phyloP scores from a whole-genome alignment of 2,113 vertebrate genomes.

The Passer montanus region DNA sequence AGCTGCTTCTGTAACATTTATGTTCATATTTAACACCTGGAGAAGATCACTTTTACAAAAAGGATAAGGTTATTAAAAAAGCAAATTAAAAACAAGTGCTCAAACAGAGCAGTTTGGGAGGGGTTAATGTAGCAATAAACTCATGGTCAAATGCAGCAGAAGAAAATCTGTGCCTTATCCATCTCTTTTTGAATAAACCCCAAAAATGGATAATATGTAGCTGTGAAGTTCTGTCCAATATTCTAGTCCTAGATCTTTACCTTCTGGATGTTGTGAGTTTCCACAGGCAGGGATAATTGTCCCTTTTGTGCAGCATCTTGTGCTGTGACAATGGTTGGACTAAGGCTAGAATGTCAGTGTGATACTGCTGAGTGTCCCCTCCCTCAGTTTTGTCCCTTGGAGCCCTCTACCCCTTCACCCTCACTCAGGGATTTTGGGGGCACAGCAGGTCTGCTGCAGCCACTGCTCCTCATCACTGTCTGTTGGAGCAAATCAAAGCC shows the following conservation, averaged over 20 bases:
- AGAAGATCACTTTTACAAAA: background rate
- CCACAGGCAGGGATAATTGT: background rate
- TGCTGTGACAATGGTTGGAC: background rate
- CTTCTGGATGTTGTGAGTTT: background rate
- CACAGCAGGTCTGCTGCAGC: background rate
- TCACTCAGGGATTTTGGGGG: rapidly evolving
- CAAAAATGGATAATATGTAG: background rate
- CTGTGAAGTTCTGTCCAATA: background rate
- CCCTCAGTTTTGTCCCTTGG: rapidly evolving
- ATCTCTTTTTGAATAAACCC: background rate
- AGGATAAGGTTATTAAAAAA: background rate
- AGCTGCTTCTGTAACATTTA: background rate
- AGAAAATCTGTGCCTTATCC: background rate
- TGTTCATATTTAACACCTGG: background rate
- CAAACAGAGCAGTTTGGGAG: background rate
- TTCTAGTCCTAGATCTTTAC: background rate
- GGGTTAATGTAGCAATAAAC: background rate
- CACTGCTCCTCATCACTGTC: rapidly evolving
- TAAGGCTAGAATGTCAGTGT: background rate
- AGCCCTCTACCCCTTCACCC: rapidly evolving
- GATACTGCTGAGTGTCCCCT: background rate
- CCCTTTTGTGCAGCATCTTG: rapidly evolving
- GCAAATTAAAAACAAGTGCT: background rate
- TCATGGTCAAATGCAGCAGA: background rate
- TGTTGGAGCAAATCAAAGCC: background rate